Percentiles rank a stretch among this genome's conserved stretches.
These are phyloP conservation scores for Planiliza haematocheilus DNA, from an alignment of 2,113 vertebrate genomes.

Conservation along the genomic window DNA sequence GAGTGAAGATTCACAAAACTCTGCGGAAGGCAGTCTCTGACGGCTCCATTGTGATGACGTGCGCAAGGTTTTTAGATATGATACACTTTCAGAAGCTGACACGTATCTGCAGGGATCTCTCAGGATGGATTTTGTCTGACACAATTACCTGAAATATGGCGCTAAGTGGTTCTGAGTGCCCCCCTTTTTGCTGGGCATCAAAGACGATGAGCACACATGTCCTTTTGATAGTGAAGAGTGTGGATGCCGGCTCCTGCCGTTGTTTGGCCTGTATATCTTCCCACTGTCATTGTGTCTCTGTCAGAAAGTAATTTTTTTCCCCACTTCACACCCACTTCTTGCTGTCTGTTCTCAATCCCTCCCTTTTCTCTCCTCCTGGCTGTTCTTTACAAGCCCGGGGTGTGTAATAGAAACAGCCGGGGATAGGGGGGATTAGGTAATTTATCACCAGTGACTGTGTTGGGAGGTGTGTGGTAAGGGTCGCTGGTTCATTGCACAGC, in stretches of 20 bases:
- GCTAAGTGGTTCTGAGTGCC: constrained; percentile 24
- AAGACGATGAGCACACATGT: constrained; percentile 19
- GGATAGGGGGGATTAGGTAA: constrained; percentile 65
- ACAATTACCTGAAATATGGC: constrained; percentile 28
- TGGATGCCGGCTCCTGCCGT: constrained; percentile 28
- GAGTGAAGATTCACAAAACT: constrained; percentile 4
- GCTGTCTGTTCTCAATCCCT: constrained; percentile 36
- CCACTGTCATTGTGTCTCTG: constrained; percentile 40
- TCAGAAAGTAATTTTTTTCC: constrained; percentile 33
- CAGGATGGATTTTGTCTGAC: constrained; percentile 13
- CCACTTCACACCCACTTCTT: constrained; percentile 24
- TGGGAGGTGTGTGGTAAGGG: constrained; percentile 58
- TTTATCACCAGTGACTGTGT: constrained; percentile 73
- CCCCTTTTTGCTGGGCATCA: not conserved
- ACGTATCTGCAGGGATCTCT: constrained; percentile 25
- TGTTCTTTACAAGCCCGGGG: constrained; percentile 54
- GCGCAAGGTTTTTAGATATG: not conserved
- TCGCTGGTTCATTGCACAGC: constrained; percentile 67
- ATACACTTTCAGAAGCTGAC: constrained; percentile 2
- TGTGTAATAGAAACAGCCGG: constrained; percentile 61
- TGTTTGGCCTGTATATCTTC: constrained; percentile 54
- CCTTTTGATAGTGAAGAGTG: constrained; percentile 27
- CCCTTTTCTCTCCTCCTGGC: constrained; percentile 29
- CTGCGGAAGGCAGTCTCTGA: not conserved
- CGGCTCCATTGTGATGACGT: not conserved